These are phyloP conservation scores for Paragorgia papillata DNA, from an alignment of 92 coral and sea anemone genomes.

Conservation along the genomic window DNA sequence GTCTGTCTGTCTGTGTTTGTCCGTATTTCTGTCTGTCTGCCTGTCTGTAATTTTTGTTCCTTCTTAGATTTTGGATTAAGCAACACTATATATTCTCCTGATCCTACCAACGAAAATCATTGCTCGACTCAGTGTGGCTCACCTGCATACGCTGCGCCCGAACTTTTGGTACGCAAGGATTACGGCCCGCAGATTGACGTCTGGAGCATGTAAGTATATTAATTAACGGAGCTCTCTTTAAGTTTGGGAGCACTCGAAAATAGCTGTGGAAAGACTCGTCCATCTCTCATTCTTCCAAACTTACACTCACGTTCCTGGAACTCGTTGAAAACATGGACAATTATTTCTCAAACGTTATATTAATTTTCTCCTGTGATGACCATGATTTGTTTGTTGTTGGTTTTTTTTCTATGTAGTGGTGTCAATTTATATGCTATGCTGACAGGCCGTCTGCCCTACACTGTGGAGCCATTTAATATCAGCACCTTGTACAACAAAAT, in stretches of 20 bases:
- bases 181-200: slow-evolving; percentile 97
- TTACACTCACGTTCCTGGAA: no score
- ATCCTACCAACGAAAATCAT: slow-evolving; percentile 65
- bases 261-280: no score
- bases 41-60: background rate
- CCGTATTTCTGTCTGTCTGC: no score
- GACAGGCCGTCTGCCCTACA: slow-evolving; percentile 96
- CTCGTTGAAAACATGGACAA: no score
- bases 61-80: slow-evolving; percentile 89
- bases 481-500: slow-evolving; percentile 92
- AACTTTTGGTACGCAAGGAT: slow-evolving; percentile 89
- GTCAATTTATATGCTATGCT: slow-evolving; percentile 98
- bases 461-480: slow-evolving; percentile 97
- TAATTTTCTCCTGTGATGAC: no score
- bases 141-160: slow-evolving; percentile 99
- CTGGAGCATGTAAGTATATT: slow-evolving; percentile 92
- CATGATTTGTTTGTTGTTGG: no score
- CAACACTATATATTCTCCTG: slow-evolving; percentile 70
- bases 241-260: no score
- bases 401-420: slow-evolving; percentile 63
- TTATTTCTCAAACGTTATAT: no score
- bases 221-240: background rate
- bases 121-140: slow-evolving; percentile 98
- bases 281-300: no score
- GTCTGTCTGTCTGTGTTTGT: no score